Evolutionary conservation across 30 jellyfish, hydroid and myxozoan species (phyloP).

Genomic region (Pseudorhiza aurosa): DNA sequence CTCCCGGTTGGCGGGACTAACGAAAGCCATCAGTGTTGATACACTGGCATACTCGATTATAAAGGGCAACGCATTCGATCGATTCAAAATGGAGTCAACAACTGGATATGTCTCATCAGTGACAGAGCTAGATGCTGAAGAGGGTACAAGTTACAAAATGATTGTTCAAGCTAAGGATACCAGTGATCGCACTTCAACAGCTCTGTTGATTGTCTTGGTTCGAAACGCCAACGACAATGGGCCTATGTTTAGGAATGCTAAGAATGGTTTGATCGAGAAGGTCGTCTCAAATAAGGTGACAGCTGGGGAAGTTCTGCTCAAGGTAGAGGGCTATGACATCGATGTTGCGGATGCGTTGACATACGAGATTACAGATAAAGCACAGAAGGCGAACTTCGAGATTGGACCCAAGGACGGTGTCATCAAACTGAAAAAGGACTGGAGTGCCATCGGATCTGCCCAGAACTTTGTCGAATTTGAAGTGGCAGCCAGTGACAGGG

Average conservation of each 20-base stretch:
- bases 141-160: conserved; percentile 63
- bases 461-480: conserved; percentile 76
- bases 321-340: conserved; percentile 75
- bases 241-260: conserved; percentile 82
- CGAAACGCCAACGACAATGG: conserved; percentile 73
- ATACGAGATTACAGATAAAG: conserved; percentile 67
- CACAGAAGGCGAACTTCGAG: conserved; percentile 60
- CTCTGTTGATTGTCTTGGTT: conserved; percentile 68
- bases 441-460: conserved; percentile 42
- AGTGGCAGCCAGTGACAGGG: conserved; percentile 85
- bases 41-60: conserved; percentile 74
- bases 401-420: conserved; percentile 76
- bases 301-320: conserved; percentile 61
- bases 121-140: conserved; percentile 87
- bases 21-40: conserved; percentile 92
- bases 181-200: conserved; percentile 89
- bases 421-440: conserved; percentile 57
- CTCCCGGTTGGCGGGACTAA: conserved; percentile 58
- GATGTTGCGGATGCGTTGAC: conserved; percentile 87
- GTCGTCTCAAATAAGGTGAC: conserved; percentile 65
- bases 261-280: conserved; percentile 78
- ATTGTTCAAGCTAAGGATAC: conserved; percentile 78
- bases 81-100: conserved; percentile 60
- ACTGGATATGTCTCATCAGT: conserved; percentile 72
- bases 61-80: conserved; percentile 59